phyloP scores from a whole-genome alignment of 2,797 vertebrate genomes.

The Chelon labrosus region DNA sequence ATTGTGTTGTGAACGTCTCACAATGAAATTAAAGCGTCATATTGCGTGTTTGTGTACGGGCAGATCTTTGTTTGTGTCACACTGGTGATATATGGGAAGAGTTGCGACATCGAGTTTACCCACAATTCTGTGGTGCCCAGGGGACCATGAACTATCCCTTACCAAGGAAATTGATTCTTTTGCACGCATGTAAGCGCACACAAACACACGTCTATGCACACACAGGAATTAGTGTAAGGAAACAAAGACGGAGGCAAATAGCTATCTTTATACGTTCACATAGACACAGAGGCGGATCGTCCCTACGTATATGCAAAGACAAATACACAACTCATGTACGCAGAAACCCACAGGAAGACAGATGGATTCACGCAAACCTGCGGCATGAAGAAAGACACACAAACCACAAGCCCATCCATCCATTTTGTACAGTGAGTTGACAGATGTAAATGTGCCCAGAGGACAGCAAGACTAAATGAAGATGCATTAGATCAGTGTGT shows the following conservation, averaged over 20 bases:
- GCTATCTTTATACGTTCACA: constrained; percentile 11
- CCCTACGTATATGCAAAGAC: constrained; percentile 48
- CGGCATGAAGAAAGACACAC: constrained; percentile 41
- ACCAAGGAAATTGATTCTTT: constrained; percentile 71
- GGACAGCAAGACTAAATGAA: constrained; percentile 82
- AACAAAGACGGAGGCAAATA: constrained; percentile 26
- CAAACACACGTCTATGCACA: neutral
- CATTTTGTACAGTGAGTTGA: constrained; percentile 75
- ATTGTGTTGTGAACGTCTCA: constrained; percentile 4
- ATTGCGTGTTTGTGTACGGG: constrained; percentile 11
- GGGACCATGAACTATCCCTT: constrained; percentile 76
- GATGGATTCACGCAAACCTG: constrained; percentile 47
- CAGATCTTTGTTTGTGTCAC: constrained; percentile 30
- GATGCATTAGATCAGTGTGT: constrained; percentile 73
- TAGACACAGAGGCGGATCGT: constrained; percentile 5
- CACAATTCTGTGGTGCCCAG: constrained; percentile 66
- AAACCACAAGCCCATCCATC: constrained; percentile 65
- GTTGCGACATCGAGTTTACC: constrained; percentile 76
- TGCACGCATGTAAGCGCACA: constrained; percentile 19
- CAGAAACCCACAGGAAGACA: constrained; percentile 29
- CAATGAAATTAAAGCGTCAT: constrained; percentile 18
- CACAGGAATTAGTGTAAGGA: constrained; percentile 9
- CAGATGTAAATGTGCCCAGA: constrained; percentile 83
- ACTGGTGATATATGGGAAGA: constrained; percentile 68
- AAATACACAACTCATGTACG: constrained; percentile 30